These are phyloP conservation scores for Junco hyemalis DNA, from an alignment of 2,113 vertebrate species.

Conservation along the genomic window DNA sequence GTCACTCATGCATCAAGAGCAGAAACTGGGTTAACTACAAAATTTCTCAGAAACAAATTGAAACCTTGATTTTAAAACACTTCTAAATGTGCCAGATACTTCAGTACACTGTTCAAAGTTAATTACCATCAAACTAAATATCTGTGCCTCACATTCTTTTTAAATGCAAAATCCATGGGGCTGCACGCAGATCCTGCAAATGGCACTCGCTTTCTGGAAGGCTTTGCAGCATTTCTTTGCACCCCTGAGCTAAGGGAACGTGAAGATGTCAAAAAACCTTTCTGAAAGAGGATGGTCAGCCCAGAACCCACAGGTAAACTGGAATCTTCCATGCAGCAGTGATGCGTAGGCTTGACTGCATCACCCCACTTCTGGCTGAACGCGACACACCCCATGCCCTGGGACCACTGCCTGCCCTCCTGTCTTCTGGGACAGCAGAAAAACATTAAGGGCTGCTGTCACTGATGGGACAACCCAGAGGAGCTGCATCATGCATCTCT, in stretches of 20 bases:
- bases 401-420: background rate
- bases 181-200: background rate
- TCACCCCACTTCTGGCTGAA: background rate
- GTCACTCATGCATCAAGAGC: constrained; percentile 55
- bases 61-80: constrained; percentile 55
- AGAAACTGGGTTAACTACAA: constrained; percentile 61
- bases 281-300: background rate
- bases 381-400: background rate
- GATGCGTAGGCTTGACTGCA: too few relatives aligned
- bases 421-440: background rate
- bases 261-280: background rate
- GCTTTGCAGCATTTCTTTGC: background rate
- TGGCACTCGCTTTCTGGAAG: rapidly evolving
- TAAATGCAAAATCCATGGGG: background rate
- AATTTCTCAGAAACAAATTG: constrained; percentile 57
- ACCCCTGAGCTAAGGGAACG: background rate
- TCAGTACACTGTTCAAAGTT: background rate
- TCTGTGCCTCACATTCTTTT: background rate
- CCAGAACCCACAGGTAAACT: background rate
- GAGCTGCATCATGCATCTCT: background rate
- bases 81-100: constrained; percentile 34
- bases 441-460: background rate
- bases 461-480: background rate
- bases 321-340: rapidly evolving
- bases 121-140: constrained; percentile 21